Percentiles rank a stretch among this genome's conserved stretches.
Conservation (phyloP, 2,888 invertebrate species). For the Pomacea canaliculata region DNA sequence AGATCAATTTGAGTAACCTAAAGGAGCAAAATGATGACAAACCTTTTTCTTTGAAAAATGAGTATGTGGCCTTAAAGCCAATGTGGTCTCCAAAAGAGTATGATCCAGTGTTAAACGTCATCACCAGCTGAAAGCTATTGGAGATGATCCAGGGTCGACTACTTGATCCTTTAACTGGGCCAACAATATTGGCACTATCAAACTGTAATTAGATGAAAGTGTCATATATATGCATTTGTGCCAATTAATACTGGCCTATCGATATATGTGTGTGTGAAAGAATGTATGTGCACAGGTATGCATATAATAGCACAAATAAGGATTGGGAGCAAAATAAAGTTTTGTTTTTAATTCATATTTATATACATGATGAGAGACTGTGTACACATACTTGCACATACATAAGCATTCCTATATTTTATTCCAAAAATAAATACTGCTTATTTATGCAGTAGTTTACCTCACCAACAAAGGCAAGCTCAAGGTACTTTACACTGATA, state of each 20-base stretch:
- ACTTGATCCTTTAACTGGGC: slow-evolving; percentile 12
- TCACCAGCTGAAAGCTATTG: slow-evolving; percentile 15
- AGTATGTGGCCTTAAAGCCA: slow-evolving; percentile 27
- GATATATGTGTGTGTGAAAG: not conserved
- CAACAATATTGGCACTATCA: slow-evolving; percentile 21
- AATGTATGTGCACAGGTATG: not conserved
- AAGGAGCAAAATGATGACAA: no score
- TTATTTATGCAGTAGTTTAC: no score
- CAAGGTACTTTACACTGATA: no score
- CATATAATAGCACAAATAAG: not conserved
- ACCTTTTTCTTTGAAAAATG: not conserved
- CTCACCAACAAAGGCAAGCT: no score
- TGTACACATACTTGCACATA: no score
- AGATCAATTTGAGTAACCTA: no score
- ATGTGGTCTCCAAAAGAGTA: not conserved
- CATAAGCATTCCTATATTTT: no score
- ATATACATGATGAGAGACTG: not conserved
- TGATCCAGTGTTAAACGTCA: slow-evolving; percentile 29
- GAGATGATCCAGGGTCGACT: slow-evolving; percentile 30
- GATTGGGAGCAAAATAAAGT: not conserved
- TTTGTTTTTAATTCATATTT: not conserved
- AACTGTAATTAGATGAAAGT: slow-evolving; percentile 13
- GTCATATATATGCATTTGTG: not conserved
- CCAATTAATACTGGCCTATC: not conserved
- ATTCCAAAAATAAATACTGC: no score